Percentiles rank a stretch among this genome's conserved stretches.
These are phyloP conservation scores for Capitulum mitella DNA, from an alignment of 2,888 invertebrate genomes.

Conservation along the genomic window DNA sequence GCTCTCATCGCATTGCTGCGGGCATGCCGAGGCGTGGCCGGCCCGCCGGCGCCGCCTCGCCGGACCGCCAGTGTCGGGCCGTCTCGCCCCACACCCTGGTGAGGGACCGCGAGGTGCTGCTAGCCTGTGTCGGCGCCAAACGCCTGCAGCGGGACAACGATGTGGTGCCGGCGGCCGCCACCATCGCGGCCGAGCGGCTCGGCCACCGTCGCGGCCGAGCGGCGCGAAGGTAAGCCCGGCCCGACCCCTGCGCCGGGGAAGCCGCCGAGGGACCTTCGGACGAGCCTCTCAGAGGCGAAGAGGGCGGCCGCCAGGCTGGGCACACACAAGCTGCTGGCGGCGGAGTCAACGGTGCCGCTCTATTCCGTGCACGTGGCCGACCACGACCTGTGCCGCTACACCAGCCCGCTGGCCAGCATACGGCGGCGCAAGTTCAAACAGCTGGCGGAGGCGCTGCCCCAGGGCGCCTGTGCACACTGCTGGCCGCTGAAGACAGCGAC, in stretches of 20 bases:
- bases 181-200: too few relatives aligned
- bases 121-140: neutral
- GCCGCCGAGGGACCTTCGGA: neutral
- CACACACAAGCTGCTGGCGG: neutral
- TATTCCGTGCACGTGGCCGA: neutral
- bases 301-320: neutral
- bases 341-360: neutral
- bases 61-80: too few relatives aligned
- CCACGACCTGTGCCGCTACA: neutral
- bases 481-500: neutral
- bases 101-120: too few relatives aligned
- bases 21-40: too few relatives aligned
- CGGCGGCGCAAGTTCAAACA: neutral
- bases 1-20: too few relatives aligned
- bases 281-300: neutral
- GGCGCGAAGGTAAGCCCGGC: too few relatives aligned
- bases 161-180: neutral
- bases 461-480: neutral
- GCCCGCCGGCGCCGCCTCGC: too few relatives aligned
- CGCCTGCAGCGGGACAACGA: neutral
- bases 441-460: neutral
- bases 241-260: too few relatives aligned
- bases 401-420: neutral
- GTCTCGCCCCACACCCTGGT: too few relatives aligned
- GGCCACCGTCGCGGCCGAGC: too few relatives aligned